Conservation (phyloP, 2,888 invertebrate species). For the Melitaea athalia region DNA sequence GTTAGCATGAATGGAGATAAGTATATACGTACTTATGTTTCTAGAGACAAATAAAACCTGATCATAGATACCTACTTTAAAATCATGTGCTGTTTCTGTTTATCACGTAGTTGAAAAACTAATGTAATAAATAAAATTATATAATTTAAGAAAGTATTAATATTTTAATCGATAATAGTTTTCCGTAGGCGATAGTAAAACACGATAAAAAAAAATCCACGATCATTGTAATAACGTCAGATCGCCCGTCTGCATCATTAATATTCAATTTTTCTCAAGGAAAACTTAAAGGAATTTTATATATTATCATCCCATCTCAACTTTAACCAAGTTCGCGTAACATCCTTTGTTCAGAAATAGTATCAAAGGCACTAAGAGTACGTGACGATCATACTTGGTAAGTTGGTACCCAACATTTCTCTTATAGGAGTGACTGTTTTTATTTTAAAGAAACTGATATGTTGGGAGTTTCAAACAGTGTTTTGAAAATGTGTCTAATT, state of each 20-base stretch:
- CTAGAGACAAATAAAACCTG: too few relatives aligned
- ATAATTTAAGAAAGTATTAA: not conserved
- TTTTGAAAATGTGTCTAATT: too few relatives aligned
- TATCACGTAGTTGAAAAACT: too few relatives aligned
- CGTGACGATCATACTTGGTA: slow-evolving; percentile 41
- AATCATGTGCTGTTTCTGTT: too few relatives aligned
- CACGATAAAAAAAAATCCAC: slow-evolving; percentile 5
- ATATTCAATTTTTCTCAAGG: slow-evolving; percentile 65
- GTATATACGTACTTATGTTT: too few relatives aligned
- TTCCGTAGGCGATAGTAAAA: not conserved
- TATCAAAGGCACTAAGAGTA: slow-evolving; percentile 37
- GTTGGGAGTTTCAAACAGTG: not conserved
- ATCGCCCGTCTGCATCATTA: slow-evolving; percentile 45
- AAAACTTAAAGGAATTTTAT: slow-evolving; percentile 54
- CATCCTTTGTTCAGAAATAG: slow-evolving; percentile 48
- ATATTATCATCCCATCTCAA: slow-evolving; percentile 44
- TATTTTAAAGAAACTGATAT: not conserved
- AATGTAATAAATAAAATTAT: not conserved
- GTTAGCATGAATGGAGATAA: too few relatives aligned
- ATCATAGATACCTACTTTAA: too few relatives aligned
- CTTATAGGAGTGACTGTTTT: not conserved
- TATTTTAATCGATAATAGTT: not conserved
- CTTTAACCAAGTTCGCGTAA: slow-evolving; percentile 48
- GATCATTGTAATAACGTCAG: slow-evolving; percentile 35
- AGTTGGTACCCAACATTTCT: slow-evolving; percentile 15